Evolutionary conservation across 1,140 invertebrate species (phyloP), one percentile per base, ranked within the genome.

Genomic region (Drosophila virilis): DNA sequence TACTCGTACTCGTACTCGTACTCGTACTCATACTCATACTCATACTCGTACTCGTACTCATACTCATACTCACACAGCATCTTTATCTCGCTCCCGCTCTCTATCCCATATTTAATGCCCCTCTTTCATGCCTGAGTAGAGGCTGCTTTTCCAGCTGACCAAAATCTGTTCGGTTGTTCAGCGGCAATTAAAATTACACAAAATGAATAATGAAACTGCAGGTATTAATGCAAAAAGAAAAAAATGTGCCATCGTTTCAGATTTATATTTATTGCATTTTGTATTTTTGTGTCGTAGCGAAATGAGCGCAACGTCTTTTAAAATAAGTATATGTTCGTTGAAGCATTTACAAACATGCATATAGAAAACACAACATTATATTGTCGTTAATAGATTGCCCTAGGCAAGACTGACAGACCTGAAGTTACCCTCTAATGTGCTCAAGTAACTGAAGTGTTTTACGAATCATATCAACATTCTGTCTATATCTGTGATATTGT

Each of bases 251-350:
- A 45, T 32, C 28, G 10, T 43, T 60, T 45, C 40, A 48, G 32
- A 57, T 74, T 69, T 74, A 74, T 74, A 69, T 74, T 69, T 69
- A 74, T 62, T 61, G 48, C 57, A 69, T 61, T 61, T 46, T 59
- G 51, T 54, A 66, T 61, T 61, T 74, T 54, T 55, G 12, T 71
- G 58, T 71, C 40, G 48, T 62, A 46, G 17, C 52, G 40, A 67
- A 67, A 67, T 66, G 64, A 72, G 61, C 54, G 45, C 61, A 67
- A 28, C 54, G 38, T 8, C 40, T 50, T 17, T 58, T 59, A 37
- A 46, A 40, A 62, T 57, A 46, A 40, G 54, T 57, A 37, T 48
- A 35, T 12, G 9, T 13, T 17, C 51, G 51, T 28, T 28, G 22
- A 28, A 4, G 22, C 22, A 28, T 28, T 28, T 28, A 28, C 5